Conservation (phyloP, 1,140 invertebrate genomes). For the Pachyrhynchus sulphureomaculatus region DNA sequence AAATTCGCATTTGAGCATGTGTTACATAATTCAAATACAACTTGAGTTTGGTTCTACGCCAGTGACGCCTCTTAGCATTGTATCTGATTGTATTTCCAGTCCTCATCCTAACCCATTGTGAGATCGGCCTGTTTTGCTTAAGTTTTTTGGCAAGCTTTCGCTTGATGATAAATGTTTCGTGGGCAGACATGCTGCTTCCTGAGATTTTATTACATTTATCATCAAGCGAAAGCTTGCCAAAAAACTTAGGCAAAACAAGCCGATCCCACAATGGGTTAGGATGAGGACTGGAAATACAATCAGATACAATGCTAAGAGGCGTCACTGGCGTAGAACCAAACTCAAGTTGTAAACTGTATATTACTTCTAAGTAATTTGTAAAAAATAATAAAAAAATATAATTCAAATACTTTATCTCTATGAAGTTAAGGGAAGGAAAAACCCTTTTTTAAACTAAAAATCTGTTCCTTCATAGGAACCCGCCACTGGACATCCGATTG, state of each 20-base stretch:
- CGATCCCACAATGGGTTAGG: conserved; percentile 98
- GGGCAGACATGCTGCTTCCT: too few relatives aligned
- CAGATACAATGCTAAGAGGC: conserved; percentile 96
- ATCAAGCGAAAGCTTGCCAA: conserved; percentile 98
- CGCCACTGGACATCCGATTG: too few relatives aligned
- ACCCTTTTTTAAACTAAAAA: too few relatives aligned
- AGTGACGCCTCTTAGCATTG: conserved; percentile 96
- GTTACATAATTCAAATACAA: too few relatives aligned
- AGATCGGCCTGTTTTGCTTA: conserved; percentile 97
- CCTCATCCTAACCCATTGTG: conserved; percentile 98
- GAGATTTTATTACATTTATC: too few relatives aligned
- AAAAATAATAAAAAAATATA: background rate
- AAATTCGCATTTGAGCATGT: too few relatives aligned
- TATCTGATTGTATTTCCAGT: conserved; percentile 98
- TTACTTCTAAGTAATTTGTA: background rate
- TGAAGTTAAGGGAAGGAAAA: background rate
- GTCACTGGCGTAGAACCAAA: conserved; percentile 97
- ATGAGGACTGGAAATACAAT: conserved; percentile 97
- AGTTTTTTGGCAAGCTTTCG: conserved; percentile 96
- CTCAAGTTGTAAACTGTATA: conserved; percentile 83
- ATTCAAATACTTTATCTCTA: background rate
- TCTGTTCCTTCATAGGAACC: too few relatives aligned
- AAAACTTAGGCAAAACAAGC: conserved; percentile 96
- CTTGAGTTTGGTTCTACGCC: conserved; percentile 97
- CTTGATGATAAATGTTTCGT: conserved; percentile 98